Evolutionary conservation across 1,140 invertebrate genomes (phyloP), one percentile per base, ranked within the genome.

Genomic region (Conus betulinus): DNA sequence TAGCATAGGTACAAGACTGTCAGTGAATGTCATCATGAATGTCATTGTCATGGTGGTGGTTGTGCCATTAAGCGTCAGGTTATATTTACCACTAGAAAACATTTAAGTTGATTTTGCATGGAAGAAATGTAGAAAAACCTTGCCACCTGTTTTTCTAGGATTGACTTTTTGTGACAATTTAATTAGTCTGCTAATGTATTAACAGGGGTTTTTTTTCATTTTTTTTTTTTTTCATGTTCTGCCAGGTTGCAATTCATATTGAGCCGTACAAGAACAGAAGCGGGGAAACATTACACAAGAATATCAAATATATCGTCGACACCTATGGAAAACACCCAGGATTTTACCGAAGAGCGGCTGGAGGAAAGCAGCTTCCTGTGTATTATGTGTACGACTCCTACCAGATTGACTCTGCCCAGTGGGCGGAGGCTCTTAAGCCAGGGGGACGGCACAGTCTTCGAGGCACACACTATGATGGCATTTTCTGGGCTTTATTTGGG

Each of bases 381-480:
- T 95, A 94, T 90, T 96, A 96, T 89, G 92, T 96, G 4, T 96
- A 96, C 90, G 96, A 96, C 90, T 96, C 96, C 0, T 96, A 94
- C 88, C 91, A 91, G 81, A 88, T 92, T 11, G 52, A 87, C 10
- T 67, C 92, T 8, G 86, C 91, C 3, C 90, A 94, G 6, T 96
- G 96, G 96, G 90, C 90, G 51, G 86, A 92, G 51, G 88, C 96
- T 15, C 91, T 96, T n/a, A 92, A 89, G 63, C 79, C 89, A 13
- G 87, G 92, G 39, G 94, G 93, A 27, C 87, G 55, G n/a, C 84
- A 90, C 5, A 93, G 91, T 55, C 92, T 96, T 15, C 88, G 96
- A 74, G 92, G 92, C 57, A 95, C 96, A 5, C 90, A 94, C n/a
- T 91, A 94, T 60, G 96, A 96, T 93, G 95, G 93, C 5, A 91